Evolutionary conservation across 2,888 invertebrate genomes (phyloP), one percentile per base, ranked within the genome.

Genomic region (Himalopsyche anomala): DNA sequence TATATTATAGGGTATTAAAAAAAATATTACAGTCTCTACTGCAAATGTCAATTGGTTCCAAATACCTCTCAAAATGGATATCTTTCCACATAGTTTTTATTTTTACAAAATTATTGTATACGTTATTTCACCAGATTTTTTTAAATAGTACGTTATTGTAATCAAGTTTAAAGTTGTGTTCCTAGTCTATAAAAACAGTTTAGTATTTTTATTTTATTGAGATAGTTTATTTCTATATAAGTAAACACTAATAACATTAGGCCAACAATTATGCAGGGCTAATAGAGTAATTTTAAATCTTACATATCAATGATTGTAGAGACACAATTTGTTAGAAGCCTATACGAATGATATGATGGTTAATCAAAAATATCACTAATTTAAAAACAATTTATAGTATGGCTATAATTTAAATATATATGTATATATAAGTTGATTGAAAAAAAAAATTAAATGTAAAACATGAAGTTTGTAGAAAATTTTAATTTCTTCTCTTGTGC

Each of bases 41-140:
- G 80, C 80, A 51, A 19, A 80, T 42, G 17, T 80, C 80, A 80
- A 80, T 80, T 80, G 80, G 80, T 80, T 80, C 80, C 80, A 80
- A 80, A 80, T 51, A 80, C 80, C 80, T 80, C 51, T 80, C 80
- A 80, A 80, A 74, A 74, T 74, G 74, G 74, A 74, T 74, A 74
- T 74, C 74, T 74, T 36, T 74, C 74, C 74, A 74, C 74, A 36
- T 74, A 28, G 19, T 62, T 19, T 74, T 74, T 69, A 2, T 69
- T 74, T 74, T 74, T 74, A 74, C 74, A 74, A 36, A 36, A 74
- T 74, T 74, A 74, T 74, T 74, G 74, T 74, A 74, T 74, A 74
- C 62, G 4, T 36, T 36, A 36, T 74, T 36, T 36, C 74, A 74
- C 38, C 28, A 19, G 74, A 74, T 74, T 36, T 74, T n/a, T 36